Evolutionary conservation across 2,888 invertebrate species (phyloP).

Genomic region (Neoaliturus tenellus): DNA sequence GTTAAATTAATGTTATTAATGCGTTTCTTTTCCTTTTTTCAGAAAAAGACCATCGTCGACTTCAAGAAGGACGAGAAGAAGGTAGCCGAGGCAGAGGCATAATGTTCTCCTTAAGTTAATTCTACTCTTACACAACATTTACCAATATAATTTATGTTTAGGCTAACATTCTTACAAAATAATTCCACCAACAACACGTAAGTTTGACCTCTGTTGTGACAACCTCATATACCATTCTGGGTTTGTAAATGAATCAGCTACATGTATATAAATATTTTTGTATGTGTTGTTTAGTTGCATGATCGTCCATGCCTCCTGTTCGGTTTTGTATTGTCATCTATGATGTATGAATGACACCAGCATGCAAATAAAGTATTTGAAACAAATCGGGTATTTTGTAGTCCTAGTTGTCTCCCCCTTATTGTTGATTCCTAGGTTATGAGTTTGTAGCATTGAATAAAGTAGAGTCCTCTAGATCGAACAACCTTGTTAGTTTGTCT

Average conservation of each 20-base stretch:
- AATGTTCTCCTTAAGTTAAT: slow-evolving; percentile 73
- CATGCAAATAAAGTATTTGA: slow-evolving; percentile 54
- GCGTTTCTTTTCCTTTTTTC: slow-evolving; percentile 72
- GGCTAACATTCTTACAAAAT: slow-evolving; percentile 42
- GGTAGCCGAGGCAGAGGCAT: slow-evolving; percentile 88
- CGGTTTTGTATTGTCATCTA: slow-evolving; percentile 39
- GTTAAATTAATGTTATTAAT: too few relatives aligned
- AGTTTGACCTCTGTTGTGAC: slow-evolving; percentile 1
- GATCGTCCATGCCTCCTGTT: slow-evolving; percentile 65
- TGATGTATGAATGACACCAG: slow-evolving; percentile 37
- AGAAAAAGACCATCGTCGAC: slow-evolving; percentile 90
- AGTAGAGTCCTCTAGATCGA: neutral
- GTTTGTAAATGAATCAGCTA: slow-evolving; percentile 57
- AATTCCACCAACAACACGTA: slow-evolving; percentile 47
- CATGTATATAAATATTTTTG: slow-evolving; percentile 53
- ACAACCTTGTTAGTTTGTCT: neutral
- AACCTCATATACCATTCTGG: slow-evolving; percentile 48
- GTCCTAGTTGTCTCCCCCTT: neutral
- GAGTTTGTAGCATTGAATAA: neutral
- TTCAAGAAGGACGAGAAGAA: slow-evolving; percentile 95
- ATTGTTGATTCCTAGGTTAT: neutral
- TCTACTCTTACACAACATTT: slow-evolving; percentile 51
- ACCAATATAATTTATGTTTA: slow-evolving; percentile 42
- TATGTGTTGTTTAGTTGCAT: slow-evolving; percentile 51
- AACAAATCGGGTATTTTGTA: slow-evolving; percentile 23